A percentile compares a stretch with the other conserved stretches of the same genome.
These are phyloP conservation scores for Oscheius onirici DNA, from an alignment of 2,888 invertebrate genomes.

Conservation along the genomic window DNA sequence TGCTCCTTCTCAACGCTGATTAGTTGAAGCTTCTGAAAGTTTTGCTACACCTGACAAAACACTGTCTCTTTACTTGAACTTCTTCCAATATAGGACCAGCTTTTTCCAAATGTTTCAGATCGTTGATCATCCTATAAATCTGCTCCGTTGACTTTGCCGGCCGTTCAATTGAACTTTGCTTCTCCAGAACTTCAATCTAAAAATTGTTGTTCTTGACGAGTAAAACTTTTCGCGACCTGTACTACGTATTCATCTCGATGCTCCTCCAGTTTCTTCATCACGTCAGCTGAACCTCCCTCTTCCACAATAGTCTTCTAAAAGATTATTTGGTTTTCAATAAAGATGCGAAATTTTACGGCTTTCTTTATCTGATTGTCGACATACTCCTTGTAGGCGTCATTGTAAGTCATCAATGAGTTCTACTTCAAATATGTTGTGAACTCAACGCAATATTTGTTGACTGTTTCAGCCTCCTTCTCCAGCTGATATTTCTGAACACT, in stretches of 20 bases:
- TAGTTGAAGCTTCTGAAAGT: no score
- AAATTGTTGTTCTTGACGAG: no score
- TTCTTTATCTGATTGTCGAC: no score
- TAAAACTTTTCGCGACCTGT: not conserved
- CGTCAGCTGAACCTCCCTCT: not conserved
- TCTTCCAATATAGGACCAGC: no score
- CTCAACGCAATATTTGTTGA: constrained; percentile 10
- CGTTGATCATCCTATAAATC: not conserved
- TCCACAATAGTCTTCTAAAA: no score
- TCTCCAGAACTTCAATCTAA: constrained; percentile 9
- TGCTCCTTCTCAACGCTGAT: no score
- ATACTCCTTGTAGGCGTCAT: constrained; percentile 38
- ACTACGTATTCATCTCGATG: not conserved
- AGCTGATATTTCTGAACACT: constrained; percentile 8
- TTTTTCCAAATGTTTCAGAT: no score
- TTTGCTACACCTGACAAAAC: no score
- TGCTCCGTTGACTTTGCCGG: not conserved
- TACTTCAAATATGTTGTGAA: constrained; percentile 29
- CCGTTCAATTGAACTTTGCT: not conserved
- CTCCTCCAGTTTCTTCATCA: not conserved
- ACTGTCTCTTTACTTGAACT: no score
- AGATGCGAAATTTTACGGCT: no score
- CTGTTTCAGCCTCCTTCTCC: constrained; percentile 9
- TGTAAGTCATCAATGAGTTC: constrained; percentile 38
- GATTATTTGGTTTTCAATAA: no score